A percentile compares a stretch with the other conserved stretches of the same genome.
Evolutionary conservation across 1,140 invertebrate genomes (phyloP).

Genomic region (Drosophila eugracilis): DNA sequence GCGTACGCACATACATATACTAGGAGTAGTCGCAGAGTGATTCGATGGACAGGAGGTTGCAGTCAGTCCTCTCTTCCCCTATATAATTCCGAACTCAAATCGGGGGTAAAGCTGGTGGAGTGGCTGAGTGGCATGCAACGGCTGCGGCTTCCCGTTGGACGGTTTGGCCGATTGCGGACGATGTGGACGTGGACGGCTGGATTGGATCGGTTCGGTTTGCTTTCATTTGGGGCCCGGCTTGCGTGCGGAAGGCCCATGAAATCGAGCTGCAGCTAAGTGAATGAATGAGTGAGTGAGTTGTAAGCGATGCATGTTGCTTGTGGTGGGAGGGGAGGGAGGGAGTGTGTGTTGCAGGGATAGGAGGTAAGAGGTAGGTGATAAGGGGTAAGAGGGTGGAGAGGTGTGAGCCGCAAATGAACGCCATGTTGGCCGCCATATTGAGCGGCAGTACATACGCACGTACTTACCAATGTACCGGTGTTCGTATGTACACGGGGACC

Average conservation of each 20-base stretch:
- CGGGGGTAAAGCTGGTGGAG: conserved; percentile 1
- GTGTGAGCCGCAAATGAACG: conserved; percentile 77
- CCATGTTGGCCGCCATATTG: conserved; percentile 83
- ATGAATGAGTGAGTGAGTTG: conserved; percentile 59
- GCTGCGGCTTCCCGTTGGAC: conserved; percentile 72
- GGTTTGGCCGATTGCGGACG: conserved; percentile 29
- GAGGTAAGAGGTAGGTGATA: not conserved
- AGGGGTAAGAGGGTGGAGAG: conserved; percentile 21
- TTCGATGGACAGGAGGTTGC: conserved; percentile 27
- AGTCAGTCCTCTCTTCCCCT: conserved; percentile 1
- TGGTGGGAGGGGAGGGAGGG: not conserved
- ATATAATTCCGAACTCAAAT: conserved; percentile 33
- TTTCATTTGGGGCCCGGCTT: conserved; percentile 43
- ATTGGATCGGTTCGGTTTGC: conserved; percentile 14
- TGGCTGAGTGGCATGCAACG: conserved; percentile 57
- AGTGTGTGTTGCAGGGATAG: not conserved
- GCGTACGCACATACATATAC: conserved; percentile 44
- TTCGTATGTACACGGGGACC: conserved; percentile 10
- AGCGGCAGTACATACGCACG: conserved; percentile 59
- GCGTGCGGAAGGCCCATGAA: conserved; percentile 78
- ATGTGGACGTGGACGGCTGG: conserved; percentile 14
- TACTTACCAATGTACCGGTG: conserved; percentile 26
- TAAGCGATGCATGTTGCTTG: conserved; percentile 33
- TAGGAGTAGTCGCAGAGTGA: conserved; percentile 40
- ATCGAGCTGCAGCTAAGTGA: conserved; percentile 68